These are phyloP conservation scores for Mormoops blainvillei DNA, from an alignment of 2,113 vertebrate genomes.

Conservation along the genomic window DNA sequence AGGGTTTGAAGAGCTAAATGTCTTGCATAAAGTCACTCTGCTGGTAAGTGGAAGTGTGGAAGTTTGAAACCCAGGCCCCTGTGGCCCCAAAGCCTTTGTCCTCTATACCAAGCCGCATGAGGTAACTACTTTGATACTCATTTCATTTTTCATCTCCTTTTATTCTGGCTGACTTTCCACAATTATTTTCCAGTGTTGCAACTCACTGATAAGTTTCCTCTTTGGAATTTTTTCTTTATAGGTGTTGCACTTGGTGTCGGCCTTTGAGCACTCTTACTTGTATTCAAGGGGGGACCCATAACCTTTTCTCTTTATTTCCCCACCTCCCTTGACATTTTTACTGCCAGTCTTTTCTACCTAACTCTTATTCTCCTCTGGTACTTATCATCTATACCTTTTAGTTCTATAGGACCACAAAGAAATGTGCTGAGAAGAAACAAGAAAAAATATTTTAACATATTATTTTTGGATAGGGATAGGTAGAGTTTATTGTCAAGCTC, in stretches of 20 bases:
- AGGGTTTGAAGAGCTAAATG: background rate
- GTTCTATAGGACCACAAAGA: background rate
- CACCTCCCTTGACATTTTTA: background rate
- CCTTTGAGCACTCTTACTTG: background rate
- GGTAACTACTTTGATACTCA: background rate
- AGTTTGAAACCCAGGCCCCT: background rate
- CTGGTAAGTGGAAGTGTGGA: background rate
- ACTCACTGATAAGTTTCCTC: background rate
- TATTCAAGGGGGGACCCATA: background rate
- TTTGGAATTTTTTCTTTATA: constrained; percentile 39
- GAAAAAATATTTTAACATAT: background rate
- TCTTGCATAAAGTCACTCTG: background rate
- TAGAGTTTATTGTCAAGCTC: background rate
- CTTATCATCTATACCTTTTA: background rate
- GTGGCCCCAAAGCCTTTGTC: background rate
- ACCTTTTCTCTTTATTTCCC: background rate
- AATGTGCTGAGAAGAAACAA: background rate
- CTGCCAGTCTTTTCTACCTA: background rate
- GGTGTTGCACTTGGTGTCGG: background rate
- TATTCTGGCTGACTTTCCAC: background rate
- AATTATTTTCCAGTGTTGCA: constrained; percentile 7
- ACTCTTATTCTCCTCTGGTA: background rate
- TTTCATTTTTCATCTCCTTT: background rate
- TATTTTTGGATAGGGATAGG: background rate
- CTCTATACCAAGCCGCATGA: background rate